Evolutionary conservation across 1,140 invertebrate genomes (phyloP).

Genomic region (Sarcophaga bullata): DNA sequence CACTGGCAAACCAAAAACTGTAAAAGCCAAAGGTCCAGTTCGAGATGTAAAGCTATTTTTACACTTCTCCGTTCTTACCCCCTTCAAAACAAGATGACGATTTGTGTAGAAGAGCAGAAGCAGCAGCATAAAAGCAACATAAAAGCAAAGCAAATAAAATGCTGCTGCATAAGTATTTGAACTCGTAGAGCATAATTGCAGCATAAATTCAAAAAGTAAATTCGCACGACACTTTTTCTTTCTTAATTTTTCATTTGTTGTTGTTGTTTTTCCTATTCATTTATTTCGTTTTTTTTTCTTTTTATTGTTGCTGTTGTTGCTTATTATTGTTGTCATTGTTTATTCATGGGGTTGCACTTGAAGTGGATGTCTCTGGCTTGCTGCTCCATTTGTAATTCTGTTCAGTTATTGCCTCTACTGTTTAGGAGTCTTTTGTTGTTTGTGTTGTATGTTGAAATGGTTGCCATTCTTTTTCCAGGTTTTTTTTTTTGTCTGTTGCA

Average conservation of each 20-base stretch:
- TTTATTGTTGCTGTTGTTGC: background rate
- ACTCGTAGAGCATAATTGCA: slow-evolving; percentile 30
- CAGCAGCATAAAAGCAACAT: slow-evolving; percentile 7
- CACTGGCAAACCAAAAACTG: background rate
- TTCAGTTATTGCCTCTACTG: slow-evolving; percentile 26
- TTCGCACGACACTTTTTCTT: slow-evolving; percentile 34
- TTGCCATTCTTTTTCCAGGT: slow-evolving; percentile 3
- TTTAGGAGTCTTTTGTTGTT: background rate
- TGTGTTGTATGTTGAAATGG: too few species aligned
- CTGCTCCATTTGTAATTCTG: slow-evolving; percentile 35
- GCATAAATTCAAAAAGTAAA: slow-evolving; percentile 33
- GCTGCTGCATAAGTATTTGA: background rate
- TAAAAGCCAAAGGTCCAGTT: slow-evolving; percentile 16
- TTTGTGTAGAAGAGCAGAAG: background rate
- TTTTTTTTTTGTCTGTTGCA: slow-evolving; percentile 18
- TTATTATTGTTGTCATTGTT: too few species aligned
- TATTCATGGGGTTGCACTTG: slow-evolving; percentile 34
- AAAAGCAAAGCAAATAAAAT: slow-evolving; percentile 10
- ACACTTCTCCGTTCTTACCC: background rate
- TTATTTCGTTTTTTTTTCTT: background rate
- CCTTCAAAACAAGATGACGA: background rate
- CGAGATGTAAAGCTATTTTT: background rate
- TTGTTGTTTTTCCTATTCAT: too few species aligned
- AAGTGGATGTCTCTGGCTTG: slow-evolving; percentile 23
- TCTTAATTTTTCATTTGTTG: background rate